A percentile compares a stretch with the other conserved stretches of the same genome.
phyloP scores from a whole-genome alignment of 2,113 vertebrate species.

The Lota lota region DNA sequence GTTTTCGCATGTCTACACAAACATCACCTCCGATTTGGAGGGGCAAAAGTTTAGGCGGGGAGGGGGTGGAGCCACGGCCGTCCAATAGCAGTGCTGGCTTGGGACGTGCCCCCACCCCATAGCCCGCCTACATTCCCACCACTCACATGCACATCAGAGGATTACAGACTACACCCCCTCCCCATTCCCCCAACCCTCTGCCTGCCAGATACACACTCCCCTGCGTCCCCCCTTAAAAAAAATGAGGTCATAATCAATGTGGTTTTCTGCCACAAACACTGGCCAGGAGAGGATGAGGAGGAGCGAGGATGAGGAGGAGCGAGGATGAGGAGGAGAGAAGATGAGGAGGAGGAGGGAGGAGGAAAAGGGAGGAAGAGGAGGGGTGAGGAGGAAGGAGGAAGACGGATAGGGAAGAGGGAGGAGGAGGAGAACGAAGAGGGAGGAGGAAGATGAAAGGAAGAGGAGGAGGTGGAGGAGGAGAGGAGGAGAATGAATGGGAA shows the following conservation, averaged over 20 bases:
- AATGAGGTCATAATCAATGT: slow-evolving; percentile 76
- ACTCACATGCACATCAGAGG: slow-evolving; percentile 29
- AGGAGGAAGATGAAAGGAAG: too few relatives aligned
- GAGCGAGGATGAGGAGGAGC: slow-evolving; percentile 5
- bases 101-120: slow-evolving; percentile 58
- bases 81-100: slow-evolving; percentile 60
- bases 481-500: too few relatives aligned
- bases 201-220: slow-evolving; percentile 29
- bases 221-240: slow-evolving; percentile 36
- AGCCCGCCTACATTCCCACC: background rate
- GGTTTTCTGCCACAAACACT: slow-evolving; percentile 58
- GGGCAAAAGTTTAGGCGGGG: slow-evolving; percentile 25
- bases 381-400: too few relatives aligned
- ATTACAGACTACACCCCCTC: background rate
- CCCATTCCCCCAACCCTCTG: background rate
- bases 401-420: too few relatives aligned
- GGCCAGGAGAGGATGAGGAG: slow-evolving; percentile 50
- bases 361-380: too few relatives aligned
- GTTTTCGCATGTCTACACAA: too few relatives aligned
- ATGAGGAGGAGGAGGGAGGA: too few relatives aligned
- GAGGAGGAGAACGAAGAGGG: too few relatives aligned
- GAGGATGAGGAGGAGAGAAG: too few relatives aligned
- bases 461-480: too few relatives aligned
- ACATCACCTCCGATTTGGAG: too few relatives aligned
- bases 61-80: slow-evolving; percentile 50